phyloP scores from a whole-genome alignment of 1,140 invertebrate genomes.

The Cataglyphis hispanica region DNA sequence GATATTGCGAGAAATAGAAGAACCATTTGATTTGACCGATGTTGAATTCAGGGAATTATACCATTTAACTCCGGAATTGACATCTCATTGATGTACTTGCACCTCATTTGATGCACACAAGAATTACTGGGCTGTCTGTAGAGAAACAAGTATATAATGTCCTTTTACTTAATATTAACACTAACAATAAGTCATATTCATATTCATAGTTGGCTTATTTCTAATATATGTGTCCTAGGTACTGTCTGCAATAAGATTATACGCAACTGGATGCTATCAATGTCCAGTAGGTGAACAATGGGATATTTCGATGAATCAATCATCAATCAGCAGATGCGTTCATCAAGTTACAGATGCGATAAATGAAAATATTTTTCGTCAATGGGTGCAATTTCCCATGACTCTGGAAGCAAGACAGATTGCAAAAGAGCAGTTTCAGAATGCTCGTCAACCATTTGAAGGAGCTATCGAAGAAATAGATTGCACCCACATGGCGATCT shows the following conservation, averaged over 20 bases:
- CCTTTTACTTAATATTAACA: no score
- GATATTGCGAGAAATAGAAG: neutral
- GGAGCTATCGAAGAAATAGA: constrained; percentile 13
- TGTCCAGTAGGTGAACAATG: constrained; percentile 14
- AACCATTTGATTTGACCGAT: constrained; percentile 4
- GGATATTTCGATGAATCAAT: constrained; percentile 9
- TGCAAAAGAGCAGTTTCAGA: constrained; percentile 1
- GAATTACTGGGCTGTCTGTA: neutral
- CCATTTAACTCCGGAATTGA: neutral
- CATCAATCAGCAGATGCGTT: constrained; percentile 17
- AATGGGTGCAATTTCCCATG: constrained; percentile 3
- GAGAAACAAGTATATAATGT: neutral
- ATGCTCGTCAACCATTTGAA: constrained; percentile 1
- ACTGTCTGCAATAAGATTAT: constrained; percentile 21
- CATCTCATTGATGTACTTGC: neutral
- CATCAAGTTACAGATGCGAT: neutral
- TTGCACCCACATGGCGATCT: constrained; percentile 10
- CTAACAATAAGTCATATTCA: no score
- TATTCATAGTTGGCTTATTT: neutral
- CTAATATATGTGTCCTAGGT: constrained; percentile 14
- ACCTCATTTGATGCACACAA: neutral
- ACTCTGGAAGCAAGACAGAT: neutral
- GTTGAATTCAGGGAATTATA: neutral
- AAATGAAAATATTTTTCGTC: neutral
- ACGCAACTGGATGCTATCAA: constrained; percentile 11